A percentile compares a stretch with the other conserved stretches of the same genome.
These are phyloP conservation scores for Tauraco erythrolophus DNA, from an alignment of 2,113 vertebrate genomes.

Conservation along the genomic window DNA sequence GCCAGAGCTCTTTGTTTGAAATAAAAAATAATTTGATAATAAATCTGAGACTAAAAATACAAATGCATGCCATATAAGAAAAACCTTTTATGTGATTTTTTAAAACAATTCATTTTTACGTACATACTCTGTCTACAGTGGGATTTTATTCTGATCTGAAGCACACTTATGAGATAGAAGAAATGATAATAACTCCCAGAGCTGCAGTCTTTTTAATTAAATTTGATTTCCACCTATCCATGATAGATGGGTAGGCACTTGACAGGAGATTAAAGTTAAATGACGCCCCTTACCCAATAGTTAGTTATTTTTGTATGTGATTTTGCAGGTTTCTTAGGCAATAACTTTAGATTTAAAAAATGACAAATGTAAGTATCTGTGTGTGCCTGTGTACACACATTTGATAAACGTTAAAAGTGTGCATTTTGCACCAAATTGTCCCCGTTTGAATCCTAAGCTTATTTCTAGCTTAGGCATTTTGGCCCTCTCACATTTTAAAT, in stretches of 20 bases:
- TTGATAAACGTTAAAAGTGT: not conserved
- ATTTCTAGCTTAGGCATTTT: not conserved
- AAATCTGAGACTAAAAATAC: not conserved
- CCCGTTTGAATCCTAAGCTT: not conserved
- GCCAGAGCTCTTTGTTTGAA: not conserved
- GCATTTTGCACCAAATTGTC: not conserved
- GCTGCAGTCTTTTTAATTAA: constrained; percentile 50
- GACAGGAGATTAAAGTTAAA: constrained; percentile 21
- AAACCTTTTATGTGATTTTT: not conserved
- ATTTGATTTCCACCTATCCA: constrained; percentile 13
- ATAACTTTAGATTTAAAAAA: not conserved
- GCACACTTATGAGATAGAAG: not conserved
- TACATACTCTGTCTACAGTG: not conserved
- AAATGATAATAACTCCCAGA: not conserved
- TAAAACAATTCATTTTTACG: not conserved
- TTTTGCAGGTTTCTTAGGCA: not conserved
- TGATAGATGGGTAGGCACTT: constrained; percentile 24
- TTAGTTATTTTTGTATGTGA: not conserved
- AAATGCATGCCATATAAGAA: not conserved
- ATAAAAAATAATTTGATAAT: not conserved
- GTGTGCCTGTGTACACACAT: not conserved
- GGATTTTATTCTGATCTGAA: not conserved
- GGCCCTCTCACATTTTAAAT: not conserved
- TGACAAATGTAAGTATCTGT: not conserved
- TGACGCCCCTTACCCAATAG: not conserved